phyloP scores from a whole-genome alignment of 1,140 invertebrate genomes.

The Acromyrmex heyeri region DNA sequence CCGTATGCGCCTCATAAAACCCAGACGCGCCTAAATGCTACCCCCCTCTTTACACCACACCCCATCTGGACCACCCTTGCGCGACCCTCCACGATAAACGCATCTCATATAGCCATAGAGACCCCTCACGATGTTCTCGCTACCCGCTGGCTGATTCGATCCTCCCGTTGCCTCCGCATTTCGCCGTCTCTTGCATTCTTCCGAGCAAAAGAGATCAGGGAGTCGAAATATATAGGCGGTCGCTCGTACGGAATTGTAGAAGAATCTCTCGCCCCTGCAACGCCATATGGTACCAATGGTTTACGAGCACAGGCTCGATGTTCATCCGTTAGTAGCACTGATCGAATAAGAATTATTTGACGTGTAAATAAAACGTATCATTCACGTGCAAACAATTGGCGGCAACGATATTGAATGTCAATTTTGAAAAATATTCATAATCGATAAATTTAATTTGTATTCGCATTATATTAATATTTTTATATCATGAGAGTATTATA shows the following conservation, averaged over 20 bases:
- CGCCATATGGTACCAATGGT: conserved; percentile 47
- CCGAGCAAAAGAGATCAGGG: not conserved
- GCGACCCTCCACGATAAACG: conserved; percentile 51
- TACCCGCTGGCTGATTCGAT: conserved; percentile 33
- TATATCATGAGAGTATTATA: not conserved
- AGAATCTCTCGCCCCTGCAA: conserved; percentile 19
- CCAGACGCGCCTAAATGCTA: conserved; percentile 67
- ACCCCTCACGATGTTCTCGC: conserved; percentile 28
- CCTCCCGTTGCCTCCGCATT: not conserved
- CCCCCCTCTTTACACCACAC: conserved; percentile 26
- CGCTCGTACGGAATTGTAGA: conserved; percentile 41
- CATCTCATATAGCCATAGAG: conserved; percentile 39
- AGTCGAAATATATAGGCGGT: conserved; percentile 29
- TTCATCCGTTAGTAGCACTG: not conserved
- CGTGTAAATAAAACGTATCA: conserved; percentile 1
- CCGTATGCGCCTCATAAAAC: conserved; percentile 74
- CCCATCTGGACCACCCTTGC: conserved; percentile 57
- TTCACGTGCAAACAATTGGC: not conserved
- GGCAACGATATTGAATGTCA: not conserved
- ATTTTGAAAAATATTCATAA: not conserved
- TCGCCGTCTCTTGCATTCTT: not conserved
- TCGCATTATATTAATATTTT: not conserved
- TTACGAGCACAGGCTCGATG: conserved; percentile 1
- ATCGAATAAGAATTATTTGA: not conserved
- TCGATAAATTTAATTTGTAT: not conserved